A percentile compares a stretch with the other conserved stretches of the same genome.
Evolutionary conservation across 2,888 invertebrate genomes (phyloP).

Genomic region (Strigamia maritima): DNA sequence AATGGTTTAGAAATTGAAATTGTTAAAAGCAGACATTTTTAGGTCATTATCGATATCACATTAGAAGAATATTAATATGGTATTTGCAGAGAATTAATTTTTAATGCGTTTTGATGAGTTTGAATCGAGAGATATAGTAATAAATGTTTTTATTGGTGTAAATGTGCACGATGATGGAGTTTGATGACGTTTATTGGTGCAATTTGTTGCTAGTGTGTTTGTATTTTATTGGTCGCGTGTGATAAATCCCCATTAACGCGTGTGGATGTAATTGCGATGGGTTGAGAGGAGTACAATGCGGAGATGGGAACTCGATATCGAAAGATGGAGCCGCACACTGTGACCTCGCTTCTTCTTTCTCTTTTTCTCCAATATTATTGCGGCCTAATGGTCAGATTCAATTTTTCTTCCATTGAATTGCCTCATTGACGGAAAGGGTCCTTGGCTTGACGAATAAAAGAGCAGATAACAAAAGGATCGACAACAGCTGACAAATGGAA

Average conservation of each 20-base stretch:
- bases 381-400: conserved; percentile 27
- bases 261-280: conserved; percentile 15
- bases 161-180: conserved; percentile 10
- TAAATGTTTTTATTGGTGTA: conserved; percentile 10
- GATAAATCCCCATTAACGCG: conserved; percentile 10
- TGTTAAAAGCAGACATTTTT: background rate
- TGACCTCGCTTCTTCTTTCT: background rate
- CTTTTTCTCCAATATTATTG: conserved; percentile 5
- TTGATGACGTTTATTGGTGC: conserved; percentile 10
- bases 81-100: background rate
- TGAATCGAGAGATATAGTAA: background rate
- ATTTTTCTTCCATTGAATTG: conserved; percentile 15
- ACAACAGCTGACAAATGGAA: conserved; percentile 38
- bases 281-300: conserved; percentile 1
- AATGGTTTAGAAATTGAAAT: conserved; percentile 13
- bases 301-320: conserved; percentile 10
- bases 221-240: conserved; percentile 3
- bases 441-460: conserved; percentile 34
- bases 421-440: conserved; percentile 22
- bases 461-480: conserved; percentile 38
- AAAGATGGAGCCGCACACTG: background rate
- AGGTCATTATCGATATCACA: background rate
- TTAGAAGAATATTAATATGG: background rate
- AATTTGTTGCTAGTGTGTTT: conserved; percentile 10
- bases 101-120: background rate